Percentiles rank a stretch among this genome's conserved stretches.
Conservation (phyloP, 37 sponge, comb jelly and placozoan species). For the Aphrocallistes beatrix region DNA sequence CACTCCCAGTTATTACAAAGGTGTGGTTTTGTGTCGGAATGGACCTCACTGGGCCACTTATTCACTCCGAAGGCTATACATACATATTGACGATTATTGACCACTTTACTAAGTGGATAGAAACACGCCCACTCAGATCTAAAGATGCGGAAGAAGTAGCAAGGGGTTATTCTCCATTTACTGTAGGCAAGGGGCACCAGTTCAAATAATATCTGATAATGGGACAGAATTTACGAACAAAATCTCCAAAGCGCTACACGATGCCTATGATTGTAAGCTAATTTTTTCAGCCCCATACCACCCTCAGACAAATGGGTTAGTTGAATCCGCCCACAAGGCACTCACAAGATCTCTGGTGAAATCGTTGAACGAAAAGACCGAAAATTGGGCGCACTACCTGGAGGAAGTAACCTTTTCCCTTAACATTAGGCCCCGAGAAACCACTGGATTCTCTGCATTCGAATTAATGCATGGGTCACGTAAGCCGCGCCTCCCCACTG, state of each 20-base stretch:
- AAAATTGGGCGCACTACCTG: background rate
- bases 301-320: background rate
- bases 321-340: background rate
- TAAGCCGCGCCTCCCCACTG: background rate
- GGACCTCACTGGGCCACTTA: background rate
- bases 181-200: background rate
- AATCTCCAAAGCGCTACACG: background rate
- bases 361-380: background rate
- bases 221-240: background rate
- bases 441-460: background rate
- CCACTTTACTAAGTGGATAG: constrained; percentile 12
- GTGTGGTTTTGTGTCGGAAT: constrained; percentile 4
- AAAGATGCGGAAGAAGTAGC: constrained; percentile 1
- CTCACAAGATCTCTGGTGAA: background rate
- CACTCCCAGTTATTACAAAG: background rate
- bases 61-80: background rate
- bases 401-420: background rate
- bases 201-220: background rate
- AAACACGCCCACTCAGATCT: background rate
- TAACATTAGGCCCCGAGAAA: background rate
- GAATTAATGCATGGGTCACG: background rate
- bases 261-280: background rate
- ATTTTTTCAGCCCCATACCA: background rate
- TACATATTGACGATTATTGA: background rate
- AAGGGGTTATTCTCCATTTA: background rate